phyloP scores from a whole-genome alignment of 2,888 invertebrate species.

The Rhingia rostrata region DNA sequence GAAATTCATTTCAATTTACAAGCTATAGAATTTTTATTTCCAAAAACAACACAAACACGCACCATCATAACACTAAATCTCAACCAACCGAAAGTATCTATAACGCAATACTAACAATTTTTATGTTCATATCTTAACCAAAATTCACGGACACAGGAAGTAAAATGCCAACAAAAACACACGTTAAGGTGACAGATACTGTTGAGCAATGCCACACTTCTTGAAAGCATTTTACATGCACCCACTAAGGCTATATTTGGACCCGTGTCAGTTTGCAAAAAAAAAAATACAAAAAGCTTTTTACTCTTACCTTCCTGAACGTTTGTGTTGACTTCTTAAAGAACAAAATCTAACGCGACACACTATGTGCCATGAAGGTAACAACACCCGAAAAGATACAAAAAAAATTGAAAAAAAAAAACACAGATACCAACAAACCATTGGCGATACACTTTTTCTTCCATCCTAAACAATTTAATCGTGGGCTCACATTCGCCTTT shows the following conservation, averaged over 20 bases:
- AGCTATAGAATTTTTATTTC: too few relatives aligned
- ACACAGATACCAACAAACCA: slow-evolving; percentile 8
- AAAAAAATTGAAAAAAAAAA: background rate
- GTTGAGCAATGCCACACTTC: background rate
- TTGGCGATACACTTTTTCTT: slow-evolving; percentile 46
- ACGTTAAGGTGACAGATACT: background rate
- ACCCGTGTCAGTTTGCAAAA: background rate
- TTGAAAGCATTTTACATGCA: background rate
- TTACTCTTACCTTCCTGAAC: background rate
- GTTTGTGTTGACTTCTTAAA: background rate
- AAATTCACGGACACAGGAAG: too few relatives aligned
- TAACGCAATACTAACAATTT: too few relatives aligned
- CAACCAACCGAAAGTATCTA: too few relatives aligned
- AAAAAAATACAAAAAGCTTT: background rate
- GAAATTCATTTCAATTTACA: too few relatives aligned
- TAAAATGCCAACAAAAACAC: background rate
- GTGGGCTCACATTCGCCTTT: slow-evolving; percentile 58
- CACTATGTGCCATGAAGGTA: slow-evolving; percentile 12
- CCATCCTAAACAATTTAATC: slow-evolving; percentile 60
- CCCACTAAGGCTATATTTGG: background rate
- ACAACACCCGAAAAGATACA: background rate
- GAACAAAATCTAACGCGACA: slow-evolving; percentile 21
- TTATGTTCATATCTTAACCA: too few relatives aligned
- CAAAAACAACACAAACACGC: too few relatives aligned
- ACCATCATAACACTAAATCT: too few relatives aligned